Conservation (phyloP, 1,140 invertebrate species). For the Drosophila seguyi region DNA sequence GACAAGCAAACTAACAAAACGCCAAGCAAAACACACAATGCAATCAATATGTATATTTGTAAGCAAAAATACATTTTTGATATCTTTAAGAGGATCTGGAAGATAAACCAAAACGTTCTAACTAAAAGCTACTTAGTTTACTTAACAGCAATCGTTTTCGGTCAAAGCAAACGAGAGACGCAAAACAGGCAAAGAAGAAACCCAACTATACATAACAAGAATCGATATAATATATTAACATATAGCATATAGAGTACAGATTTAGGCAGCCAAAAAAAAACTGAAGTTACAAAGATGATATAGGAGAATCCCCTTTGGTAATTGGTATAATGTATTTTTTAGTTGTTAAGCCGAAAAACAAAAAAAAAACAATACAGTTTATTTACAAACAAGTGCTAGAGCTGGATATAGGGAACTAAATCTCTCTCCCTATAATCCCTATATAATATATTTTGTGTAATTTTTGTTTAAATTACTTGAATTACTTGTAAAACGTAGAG, state of each 20-base stretch:
- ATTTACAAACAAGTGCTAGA: constrained; percentile 18
- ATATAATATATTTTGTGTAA: constrained; percentile 29
- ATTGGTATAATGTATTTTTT: constrained; percentile 36
- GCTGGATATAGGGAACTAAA: not conserved
- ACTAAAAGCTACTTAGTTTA: constrained; percentile 54
- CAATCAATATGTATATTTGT: constrained; percentile 33
- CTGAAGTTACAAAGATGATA: constrained; percentile 43
- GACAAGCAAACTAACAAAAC: constrained; percentile 4
- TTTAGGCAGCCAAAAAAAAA: constrained; percentile 32
- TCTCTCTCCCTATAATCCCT: not conserved
- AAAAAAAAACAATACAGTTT: constrained; percentile 29
- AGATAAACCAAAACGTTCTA: constrained; percentile 25
- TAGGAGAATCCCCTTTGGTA: constrained; percentile 30
- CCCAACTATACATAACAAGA: constrained; percentile 39
- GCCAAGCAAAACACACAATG: constrained; percentile 22
- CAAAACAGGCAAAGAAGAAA: constrained; percentile 47
- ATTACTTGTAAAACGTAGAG: constrained; percentile 46
- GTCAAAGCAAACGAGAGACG: constrained; percentile 45
- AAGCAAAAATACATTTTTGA: constrained; percentile 10
- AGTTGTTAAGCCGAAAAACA: constrained; percentile 50
- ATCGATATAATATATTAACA: constrained; percentile 38
- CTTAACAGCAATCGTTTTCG: constrained; percentile 57
- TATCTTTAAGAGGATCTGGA: constrained; percentile 13
- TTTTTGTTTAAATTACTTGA: constrained; percentile 38
- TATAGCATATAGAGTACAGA: constrained; percentile 20